phyloP scores from a whole-genome alignment of 2,888 invertebrate species.

The Erpobdella octoculata region DNA sequence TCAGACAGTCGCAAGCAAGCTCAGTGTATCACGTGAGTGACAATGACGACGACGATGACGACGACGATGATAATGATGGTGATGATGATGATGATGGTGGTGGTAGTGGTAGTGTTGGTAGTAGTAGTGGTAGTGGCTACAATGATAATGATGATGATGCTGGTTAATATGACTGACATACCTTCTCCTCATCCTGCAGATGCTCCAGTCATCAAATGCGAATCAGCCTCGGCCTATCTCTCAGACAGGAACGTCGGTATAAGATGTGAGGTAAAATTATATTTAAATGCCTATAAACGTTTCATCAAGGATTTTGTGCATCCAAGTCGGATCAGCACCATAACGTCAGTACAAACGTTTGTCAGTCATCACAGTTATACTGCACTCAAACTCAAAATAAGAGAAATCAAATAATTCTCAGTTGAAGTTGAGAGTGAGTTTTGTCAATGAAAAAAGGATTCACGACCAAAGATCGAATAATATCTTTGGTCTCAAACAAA shows the following conservation, averaged over 20 bases:
- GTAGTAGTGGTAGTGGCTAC: not conserved
- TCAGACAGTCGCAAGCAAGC: not conserved
- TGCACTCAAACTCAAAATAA: no score
- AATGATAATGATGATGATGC: not conserved
- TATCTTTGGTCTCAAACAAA: no score
- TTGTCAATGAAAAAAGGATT: no score
- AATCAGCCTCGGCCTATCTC: not conserved
- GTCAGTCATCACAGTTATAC: no score
- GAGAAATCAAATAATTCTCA: no score
- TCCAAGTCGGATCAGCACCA: no score
- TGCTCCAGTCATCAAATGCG: constrained; percentile 3
- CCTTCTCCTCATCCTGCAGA: not conserved
- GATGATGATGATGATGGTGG: not conserved
- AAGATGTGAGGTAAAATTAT: no score
- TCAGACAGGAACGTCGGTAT: not conserved
- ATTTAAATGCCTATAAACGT: no score
- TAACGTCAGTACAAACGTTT: no score
- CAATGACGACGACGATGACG: not conserved
- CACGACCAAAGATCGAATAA: no score
- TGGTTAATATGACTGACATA: not conserved
- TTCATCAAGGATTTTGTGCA: no score
- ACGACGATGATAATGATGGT: not conserved
- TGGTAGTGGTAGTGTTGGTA: not conserved
- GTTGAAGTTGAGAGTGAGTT: no score
- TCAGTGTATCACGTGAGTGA: not conserved